Percentiles rank a stretch among this genome's conserved stretches.
These are phyloP conservation scores for Lottia scabra DNA, from an alignment of 2,888 invertebrate genomes.

Conservation along the genomic window DNA sequence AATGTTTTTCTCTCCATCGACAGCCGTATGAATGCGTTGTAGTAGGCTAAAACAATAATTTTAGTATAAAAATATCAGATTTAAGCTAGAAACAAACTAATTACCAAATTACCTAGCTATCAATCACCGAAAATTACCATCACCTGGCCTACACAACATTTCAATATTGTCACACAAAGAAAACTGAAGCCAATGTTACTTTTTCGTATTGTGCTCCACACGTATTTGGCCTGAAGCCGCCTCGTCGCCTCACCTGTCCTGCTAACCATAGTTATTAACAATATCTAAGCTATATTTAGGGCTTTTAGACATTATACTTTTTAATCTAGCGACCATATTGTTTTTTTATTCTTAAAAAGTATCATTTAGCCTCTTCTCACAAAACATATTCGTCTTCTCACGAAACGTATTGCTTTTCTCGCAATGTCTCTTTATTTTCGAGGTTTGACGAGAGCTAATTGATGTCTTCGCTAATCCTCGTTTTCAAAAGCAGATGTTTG, in stretches of 20 bases:
- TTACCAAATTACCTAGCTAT: background rate
- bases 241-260: background rate
- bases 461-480: background rate
- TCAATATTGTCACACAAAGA: too few species aligned
- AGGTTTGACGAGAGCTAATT: background rate
- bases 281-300: too few species aligned
- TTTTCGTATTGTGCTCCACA: too few species aligned
- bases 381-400: background rate
- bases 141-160: background rate
- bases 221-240: too few species aligned
- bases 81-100: too few species aligned
- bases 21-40: too few species aligned
- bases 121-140: background rate
- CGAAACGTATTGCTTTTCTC: conserved; percentile 5
- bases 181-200: too few species aligned
- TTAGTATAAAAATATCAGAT: too few species aligned
- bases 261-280: background rate
- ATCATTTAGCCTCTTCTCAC: background rate
- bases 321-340: background rate
- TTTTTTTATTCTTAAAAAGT: background rate
- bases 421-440: conserved; percentile 1
- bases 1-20: too few species aligned
- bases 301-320: background rate
- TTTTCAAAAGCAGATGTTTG: conserved; percentile 5
- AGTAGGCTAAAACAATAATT: too few species aligned